These are phyloP conservation scores for Galendromus occidentalis DNA, from an alignment of 1,140 invertebrate genomes.

Conservation along the genomic window DNA sequence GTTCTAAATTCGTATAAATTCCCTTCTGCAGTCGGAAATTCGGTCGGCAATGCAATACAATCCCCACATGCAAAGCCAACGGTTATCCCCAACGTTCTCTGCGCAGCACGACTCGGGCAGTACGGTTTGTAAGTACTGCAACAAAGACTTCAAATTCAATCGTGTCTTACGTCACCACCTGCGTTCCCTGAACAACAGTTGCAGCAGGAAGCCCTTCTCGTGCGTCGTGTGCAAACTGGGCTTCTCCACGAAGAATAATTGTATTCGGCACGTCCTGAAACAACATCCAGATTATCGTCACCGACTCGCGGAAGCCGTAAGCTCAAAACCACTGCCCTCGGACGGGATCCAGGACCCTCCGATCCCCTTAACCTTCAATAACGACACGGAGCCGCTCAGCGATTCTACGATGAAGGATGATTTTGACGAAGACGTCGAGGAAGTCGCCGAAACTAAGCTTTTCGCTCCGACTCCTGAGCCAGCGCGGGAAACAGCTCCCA, in stretches of 20 bases:
- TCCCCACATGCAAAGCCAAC: constrained; percentile 18
- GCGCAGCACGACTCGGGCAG: constrained; percentile 19
- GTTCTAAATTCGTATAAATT: too few species aligned
- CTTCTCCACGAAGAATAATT: constrained; percentile 31
- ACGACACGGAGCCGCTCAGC: constrained; percentile 12
- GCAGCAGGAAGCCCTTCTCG: constrained; percentile 28
- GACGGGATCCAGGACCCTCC: neutral
- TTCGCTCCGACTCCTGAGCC: neutral
- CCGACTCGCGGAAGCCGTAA: constrained; percentile 22
- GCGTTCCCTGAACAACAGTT: constrained; percentile 26
- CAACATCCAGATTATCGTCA: constrained; percentile 26
- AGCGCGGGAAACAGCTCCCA: neutral
- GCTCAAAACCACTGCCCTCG: constrained; percentile 5
- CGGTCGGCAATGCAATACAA: constrained; percentile 22
- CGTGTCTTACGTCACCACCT: constrained; percentile 29
- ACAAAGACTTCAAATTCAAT: constrained; percentile 30
- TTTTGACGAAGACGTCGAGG: constrained; percentile 13
- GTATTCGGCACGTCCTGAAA: constrained; percentile 29
- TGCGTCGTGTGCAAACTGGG: constrained; percentile 28
- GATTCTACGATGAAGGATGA: constrained; percentile 12
- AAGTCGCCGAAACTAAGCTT: constrained; percentile 12
- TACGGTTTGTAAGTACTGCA: constrained; percentile 32
- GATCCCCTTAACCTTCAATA: constrained; percentile 11
- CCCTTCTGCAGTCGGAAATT: constrained; percentile 17
- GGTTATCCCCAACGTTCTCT: constrained; percentile 12